phyloP scores from a whole-genome alignment of 2,113 vertebrate genomes.

The Parotia lawesii region DNA sequence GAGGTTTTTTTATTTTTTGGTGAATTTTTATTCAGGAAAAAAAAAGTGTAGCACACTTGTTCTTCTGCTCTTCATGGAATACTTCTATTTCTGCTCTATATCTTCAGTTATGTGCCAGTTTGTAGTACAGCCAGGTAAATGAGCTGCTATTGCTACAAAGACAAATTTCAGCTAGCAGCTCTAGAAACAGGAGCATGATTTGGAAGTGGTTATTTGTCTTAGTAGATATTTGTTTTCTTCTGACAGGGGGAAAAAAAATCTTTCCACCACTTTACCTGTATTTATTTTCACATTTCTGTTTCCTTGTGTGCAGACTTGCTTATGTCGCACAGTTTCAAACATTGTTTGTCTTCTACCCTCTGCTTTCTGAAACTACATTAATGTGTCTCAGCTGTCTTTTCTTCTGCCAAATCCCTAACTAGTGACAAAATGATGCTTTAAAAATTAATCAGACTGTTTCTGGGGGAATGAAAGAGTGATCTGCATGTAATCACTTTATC shows the following conservation, averaged over 20 bases:
- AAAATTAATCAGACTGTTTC: slow-evolving; percentile 35
- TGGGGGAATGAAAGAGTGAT: not conserved
- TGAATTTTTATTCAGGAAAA: not conserved
- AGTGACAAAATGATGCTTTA: slow-evolving; percentile 28
- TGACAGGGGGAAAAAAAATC: not conserved
- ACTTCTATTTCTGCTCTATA: not conserved
- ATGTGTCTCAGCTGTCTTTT: slow-evolving; percentile 9
- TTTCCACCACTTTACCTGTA: not conserved
- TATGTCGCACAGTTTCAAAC: not conserved
- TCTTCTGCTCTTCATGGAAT: not conserved
- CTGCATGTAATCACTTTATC: slow-evolving; percentile 1
- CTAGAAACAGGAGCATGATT: not conserved
- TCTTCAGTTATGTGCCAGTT: not conserved
- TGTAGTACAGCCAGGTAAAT: not conserved
- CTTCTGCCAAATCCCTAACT: slow-evolving; percentile 25
- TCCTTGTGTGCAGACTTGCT: not conserved
- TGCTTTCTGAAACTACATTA: slow-evolving; percentile 8
- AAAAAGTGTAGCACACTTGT: not conserved
- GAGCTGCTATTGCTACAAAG: not conserved
- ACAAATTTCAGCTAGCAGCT: not conserved
- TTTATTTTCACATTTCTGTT: slow-evolving; percentile 26
- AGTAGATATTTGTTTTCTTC: not conserved
- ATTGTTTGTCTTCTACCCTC: not conserved
- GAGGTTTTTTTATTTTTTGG: not conserved
- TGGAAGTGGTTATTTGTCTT: not conserved